Conservation (phyloP, 2,113 vertebrate genomes). For the Leucoraja erinaceus region DNA sequence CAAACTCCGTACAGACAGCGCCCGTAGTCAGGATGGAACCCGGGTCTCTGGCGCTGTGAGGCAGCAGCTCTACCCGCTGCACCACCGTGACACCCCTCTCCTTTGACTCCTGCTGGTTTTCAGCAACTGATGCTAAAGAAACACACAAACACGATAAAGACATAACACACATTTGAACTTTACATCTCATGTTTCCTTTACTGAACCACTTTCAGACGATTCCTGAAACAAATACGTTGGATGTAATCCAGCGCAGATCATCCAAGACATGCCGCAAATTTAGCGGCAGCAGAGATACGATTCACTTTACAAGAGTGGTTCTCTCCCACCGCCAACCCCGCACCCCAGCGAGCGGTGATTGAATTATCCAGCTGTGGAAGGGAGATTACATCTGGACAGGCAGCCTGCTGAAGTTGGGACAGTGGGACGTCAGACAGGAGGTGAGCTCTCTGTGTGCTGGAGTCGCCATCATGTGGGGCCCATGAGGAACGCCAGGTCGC, state of each 20-base stretch:
- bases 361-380: not conserved
- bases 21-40: too few relatives aligned
- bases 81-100: too few relatives aligned
- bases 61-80: too few relatives aligned
- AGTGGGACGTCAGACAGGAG: not conserved
- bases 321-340: too few relatives aligned
- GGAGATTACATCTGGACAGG: not conserved
- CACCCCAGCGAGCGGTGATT: not conserved
- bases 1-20: too few relatives aligned
- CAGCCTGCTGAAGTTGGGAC: not conserved
- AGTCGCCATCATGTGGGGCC: not conserved
- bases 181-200: not conserved
- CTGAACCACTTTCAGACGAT: not conserved
- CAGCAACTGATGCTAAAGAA: not conserved
- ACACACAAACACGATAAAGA: not conserved
- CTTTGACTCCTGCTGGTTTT: too few relatives aligned
- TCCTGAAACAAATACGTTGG: not conserved
- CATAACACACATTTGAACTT: not conserved
- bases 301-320: not conserved
- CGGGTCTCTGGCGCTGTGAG: too few relatives aligned
- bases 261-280: not conserved
- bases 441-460: not conserved
- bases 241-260: not conserved
- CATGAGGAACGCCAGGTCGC: constrained; percentile 42
- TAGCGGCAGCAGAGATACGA: not conserved